phyloP scores from a whole-genome alignment of 2,888 invertebrate species.

The Notodonta ziczac region DNA sequence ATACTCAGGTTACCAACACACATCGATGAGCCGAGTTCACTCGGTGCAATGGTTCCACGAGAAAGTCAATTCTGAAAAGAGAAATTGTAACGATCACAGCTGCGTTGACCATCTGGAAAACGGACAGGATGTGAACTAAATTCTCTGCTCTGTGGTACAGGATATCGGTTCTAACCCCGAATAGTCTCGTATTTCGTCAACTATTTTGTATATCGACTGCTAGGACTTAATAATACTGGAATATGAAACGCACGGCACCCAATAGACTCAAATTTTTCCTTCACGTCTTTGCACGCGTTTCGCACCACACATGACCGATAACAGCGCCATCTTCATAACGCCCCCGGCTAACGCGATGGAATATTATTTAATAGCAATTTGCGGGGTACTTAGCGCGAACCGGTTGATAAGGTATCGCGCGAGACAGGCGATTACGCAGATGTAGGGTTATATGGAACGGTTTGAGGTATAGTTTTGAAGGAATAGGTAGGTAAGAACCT shows the following conservation, averaged over 20 bases:
- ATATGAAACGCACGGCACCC: slow-evolving; percentile 24
- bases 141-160: neutral
- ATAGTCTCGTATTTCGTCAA: neutral
- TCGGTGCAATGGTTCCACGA: slow-evolving; percentile 24
- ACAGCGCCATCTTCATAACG: slow-evolving; percentile 3
- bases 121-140: slow-evolving; percentile 4
- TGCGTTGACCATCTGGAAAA: slow-evolving; percentile 16
- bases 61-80: slow-evolving; percentile 15
- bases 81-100: slow-evolving; percentile 15
- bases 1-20: slow-evolving; percentile 34
- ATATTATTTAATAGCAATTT: slow-evolving; percentile 8
- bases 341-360: neutral
- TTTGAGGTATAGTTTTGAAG: neutral
- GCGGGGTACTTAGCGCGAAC: neutral
- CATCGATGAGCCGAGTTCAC: slow-evolving; percentile 34
- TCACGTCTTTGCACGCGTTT: neutral
- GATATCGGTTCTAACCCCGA: too few species aligned
- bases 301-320: neutral
- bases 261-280: slow-evolving; percentile 4
- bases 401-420: neutral
- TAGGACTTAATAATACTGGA: slow-evolving; percentile 24
- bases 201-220: neutral
- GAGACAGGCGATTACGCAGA: neutral
- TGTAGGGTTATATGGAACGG: neutral
- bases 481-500: too few species aligned